These are phyloP conservation scores for Cyphotilapia sp. DNA, from an alignment of 2,113 vertebrate genomes.

Conservation along the genomic window DNA sequence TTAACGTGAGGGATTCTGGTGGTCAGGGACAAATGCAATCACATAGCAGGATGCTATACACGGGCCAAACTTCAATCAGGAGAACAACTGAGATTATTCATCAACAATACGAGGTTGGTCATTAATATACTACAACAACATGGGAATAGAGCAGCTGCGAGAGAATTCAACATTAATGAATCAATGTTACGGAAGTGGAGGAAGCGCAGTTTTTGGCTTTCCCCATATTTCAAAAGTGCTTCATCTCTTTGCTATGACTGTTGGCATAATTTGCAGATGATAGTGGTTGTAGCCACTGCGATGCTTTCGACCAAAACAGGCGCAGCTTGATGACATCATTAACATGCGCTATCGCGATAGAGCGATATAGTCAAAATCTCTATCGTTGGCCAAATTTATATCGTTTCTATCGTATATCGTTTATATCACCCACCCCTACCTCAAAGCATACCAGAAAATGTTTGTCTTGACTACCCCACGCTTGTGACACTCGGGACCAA, in stretches of 20 bases:
- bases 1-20: rapidly evolving
- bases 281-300: rapidly evolving
- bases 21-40: rapidly evolving
- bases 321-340: not conserved
- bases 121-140: not conserved
- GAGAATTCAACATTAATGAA: not conserved
- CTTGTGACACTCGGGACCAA: not conserved
- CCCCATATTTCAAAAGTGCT: rapidly evolving
- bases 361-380: not conserved
- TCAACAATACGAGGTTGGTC: rapidly evolving
- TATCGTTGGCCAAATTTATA: not conserved
- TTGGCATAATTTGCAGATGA: not conserved
- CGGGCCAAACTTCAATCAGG: rapidly evolving
- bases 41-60: rapidly evolving
- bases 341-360: not conserved
- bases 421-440: not conserved
- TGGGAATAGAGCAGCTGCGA: not conserved
- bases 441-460: not conserved
- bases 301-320: not conserved
- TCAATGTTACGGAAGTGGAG: not conserved
- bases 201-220: not conserved
- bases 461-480: not conserved
- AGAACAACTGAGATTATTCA: not conserved
- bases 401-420: rapidly evolving
- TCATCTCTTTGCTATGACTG: not conserved